A percentile compares a stretch with the other conserved stretches of the same genome.
Conservation (phyloP, 2,113 vertebrate species). For the Grammomys dolichurus region DNA sequence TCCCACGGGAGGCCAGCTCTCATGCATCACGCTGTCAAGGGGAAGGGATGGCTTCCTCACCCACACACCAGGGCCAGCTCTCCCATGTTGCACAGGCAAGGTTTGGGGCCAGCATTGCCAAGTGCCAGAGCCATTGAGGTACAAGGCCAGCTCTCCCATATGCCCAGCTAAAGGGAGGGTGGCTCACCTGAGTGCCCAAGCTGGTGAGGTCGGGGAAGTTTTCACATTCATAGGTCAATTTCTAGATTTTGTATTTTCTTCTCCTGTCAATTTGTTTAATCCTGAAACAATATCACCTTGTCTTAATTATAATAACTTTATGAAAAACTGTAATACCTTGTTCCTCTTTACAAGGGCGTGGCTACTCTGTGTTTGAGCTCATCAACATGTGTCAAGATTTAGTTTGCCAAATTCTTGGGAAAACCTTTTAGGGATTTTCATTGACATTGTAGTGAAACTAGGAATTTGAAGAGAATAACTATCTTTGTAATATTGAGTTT, state of each 20-base stretch:
- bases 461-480: neutral
- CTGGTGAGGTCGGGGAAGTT: too few relatives aligned
- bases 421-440: conserved; percentile 39
- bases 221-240: neutral
- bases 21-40: too few relatives aligned
- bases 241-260: conserved; percentile 43
- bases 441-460: conserved; percentile 40
- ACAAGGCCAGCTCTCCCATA: too few relatives aligned
- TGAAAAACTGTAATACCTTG: neutral
- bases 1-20: too few relatives aligned
- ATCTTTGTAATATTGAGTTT: conserved; percentile 16
- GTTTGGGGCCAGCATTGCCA: too few relatives aligned
- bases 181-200: too few relatives aligned
- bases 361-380: neutral
- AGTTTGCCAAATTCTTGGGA: conserved; percentile 32
- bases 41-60: too few relatives aligned
- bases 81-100: too few relatives aligned
- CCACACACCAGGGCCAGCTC: too few relatives aligned
- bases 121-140: too few relatives aligned
- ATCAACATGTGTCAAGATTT: neutral
- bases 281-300: neutral
- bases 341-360: neutral
- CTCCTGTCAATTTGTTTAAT: conserved; percentile 13
- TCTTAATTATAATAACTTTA: conserved; percentile 9
- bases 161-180: too few relatives aligned